Percentiles rank a stretch among this genome's conserved stretches.
phyloP scores from a whole-genome alignment of 2,888 invertebrate species.

The Phragmatobia fuliginosa region DNA sequence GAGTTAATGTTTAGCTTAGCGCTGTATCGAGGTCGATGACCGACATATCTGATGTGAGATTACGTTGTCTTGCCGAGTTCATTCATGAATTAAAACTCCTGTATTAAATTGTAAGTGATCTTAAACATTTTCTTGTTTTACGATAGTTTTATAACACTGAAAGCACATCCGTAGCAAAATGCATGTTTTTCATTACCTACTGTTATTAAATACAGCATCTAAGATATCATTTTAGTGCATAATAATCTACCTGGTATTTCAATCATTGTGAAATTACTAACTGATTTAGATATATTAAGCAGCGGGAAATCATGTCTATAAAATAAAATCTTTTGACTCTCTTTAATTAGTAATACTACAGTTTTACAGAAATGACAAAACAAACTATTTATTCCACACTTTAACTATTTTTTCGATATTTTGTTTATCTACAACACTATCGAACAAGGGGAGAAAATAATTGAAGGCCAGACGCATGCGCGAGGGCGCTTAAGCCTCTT shows the following conservation, averaged over 20 bases:
- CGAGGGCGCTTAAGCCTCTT: constrained; percentile 22
- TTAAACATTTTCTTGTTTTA: not conserved
- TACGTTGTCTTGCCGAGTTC: constrained; percentile 8
- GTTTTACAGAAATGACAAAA: not conserved
- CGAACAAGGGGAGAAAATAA: constrained; percentile 29
- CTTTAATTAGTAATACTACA: not conserved
- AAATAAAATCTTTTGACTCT: not conserved
- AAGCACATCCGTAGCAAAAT: not conserved
- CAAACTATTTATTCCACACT: not conserved
- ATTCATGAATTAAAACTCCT: not conserved
- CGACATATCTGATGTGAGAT: constrained; percentile 26
- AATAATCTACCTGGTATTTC: too few species aligned
- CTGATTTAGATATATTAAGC: too few species aligned
- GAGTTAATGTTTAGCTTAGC: constrained; percentile 26
- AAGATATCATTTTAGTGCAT: too few species aligned
- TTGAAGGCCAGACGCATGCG: constrained; percentile 41
- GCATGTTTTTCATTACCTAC: too few species aligned
- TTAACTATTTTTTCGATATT: constrained; percentile 7
- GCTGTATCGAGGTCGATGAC: constrained; percentile 34
- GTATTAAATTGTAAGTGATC: not conserved
- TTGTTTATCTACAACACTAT: constrained; percentile 32
- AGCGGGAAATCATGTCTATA: not conserved
- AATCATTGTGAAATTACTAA: not conserved
- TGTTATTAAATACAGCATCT: too few species aligned
- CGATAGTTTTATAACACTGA: not conserved